A percentile compares a stretch with the other conserved stretches of the same genome.
phyloP scores from a whole-genome alignment of 2,113 vertebrate species.

The Heterochromis multidens region DNA sequence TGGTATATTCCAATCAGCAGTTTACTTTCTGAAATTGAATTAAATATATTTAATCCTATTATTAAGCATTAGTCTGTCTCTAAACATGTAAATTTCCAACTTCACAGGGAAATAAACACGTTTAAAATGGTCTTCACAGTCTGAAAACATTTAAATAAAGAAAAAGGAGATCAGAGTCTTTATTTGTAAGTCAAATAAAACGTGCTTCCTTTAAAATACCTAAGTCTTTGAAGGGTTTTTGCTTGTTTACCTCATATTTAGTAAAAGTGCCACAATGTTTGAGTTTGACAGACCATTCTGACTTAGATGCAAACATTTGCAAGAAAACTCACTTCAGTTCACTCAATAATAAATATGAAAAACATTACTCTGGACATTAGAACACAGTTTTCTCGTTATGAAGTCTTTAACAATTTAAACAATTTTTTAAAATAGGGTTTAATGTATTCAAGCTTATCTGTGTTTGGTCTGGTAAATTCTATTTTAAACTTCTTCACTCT shows the following conservation, averaged over 20 bases:
- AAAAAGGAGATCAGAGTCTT: not conserved
- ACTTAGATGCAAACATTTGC: not conserved
- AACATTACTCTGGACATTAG: too few relatives aligned
- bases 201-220: too few relatives aligned
- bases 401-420: too few relatives aligned
- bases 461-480: too few relatives aligned
- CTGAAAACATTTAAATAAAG: not conserved
- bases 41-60: not conserved
- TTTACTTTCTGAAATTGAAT: not conserved
- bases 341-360: too few relatives aligned
- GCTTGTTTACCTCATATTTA: not conserved
- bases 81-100: not conserved
- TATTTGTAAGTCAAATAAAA: not conserved
- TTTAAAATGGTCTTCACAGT: not conserved
- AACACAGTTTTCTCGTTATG: too few relatives aligned
- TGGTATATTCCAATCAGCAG: not conserved
- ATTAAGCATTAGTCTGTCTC: not conserved
- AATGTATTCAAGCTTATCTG: too few relatives aligned
- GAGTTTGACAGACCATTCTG: not conserved
- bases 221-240: accelerated
- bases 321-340: not conserved
- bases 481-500: too few relatives aligned
- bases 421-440: too few relatives aligned
- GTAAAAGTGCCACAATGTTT: not conserved
- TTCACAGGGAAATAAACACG: not conserved